Evolutionary conservation across 2,113 vertebrate species (phyloP), one percentile per base, ranked within the genome.

Genomic region (Triplophysa rosa): DNA sequence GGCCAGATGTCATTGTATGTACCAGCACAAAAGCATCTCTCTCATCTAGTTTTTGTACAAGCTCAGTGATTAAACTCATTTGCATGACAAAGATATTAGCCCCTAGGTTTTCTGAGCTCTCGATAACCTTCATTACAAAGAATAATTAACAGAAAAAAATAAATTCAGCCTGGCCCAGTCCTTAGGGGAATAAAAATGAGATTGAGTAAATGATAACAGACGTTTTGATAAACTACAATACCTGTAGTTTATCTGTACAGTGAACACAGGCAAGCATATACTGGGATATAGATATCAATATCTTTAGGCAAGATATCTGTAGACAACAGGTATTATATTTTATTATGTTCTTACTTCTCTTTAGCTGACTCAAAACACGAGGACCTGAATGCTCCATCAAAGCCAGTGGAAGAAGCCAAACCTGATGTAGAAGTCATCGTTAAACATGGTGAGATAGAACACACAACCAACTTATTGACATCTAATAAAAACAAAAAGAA

Each of bases 1-100:
- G 83, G 67, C 26, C 1, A 92, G 81, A 77, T 98, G 97, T 83
- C 88, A 90, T 61, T 13, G 26, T 82, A 81, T 73, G 97, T 98
- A 86, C 86, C 23, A 92, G n/a, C 64, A 9, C 10, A 2, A 33
- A n/a, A 71, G 56, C 42, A 23, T 29, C 24, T 66, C 24, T 24
- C 9, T 16, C 80, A 54, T 63, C 47, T 61, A 40, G 59, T 40
- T 73, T 71, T 52, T 11, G 14, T 33, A 78, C 54, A 61, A 76
- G 58, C 33, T 8, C 45, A 11, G 24, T 56, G 56, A 77, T 80
- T 67, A 64, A 42, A 65, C 23, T 24, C 37, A 66, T 49, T 54
- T 72, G 23, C 47, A 66, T 71, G 67, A 61, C 24, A 37, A 77
- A 54, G 49, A 21, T 26, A 42, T 6, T 8, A 37, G 47, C 54